phyloP scores from a whole-genome alignment of 2,113 vertebrate species.

The Bubo blakistoni region DNA sequence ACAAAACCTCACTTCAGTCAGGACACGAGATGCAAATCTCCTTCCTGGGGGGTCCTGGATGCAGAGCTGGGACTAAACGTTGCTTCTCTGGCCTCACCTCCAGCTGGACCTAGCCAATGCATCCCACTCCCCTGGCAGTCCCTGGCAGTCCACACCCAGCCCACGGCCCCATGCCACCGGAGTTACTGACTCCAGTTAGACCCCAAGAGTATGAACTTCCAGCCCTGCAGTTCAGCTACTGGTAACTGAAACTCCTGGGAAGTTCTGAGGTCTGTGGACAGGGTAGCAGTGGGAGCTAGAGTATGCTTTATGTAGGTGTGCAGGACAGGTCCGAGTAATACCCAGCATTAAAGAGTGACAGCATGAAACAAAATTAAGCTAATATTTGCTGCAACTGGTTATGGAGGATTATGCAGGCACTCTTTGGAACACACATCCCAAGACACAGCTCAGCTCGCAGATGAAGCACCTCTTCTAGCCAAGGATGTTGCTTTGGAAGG shows the following conservation, averaged over 20 bases:
- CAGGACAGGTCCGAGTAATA: neutral
- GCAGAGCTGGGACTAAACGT: neutral
- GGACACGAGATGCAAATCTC: fast-evolving
- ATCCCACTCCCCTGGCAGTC: neutral
- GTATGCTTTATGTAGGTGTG: fast-evolving
- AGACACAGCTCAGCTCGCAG: neutral
- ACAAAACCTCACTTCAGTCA: neutral
- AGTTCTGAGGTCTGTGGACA: neutral
- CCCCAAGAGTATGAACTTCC: neutral
- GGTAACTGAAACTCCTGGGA: neutral
- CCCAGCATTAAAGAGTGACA: neutral
- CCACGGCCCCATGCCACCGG: neutral
- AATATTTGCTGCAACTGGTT: neutral
- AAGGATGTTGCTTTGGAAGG: neutral
- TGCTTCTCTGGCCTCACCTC: neutral
- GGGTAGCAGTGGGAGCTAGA: neutral
- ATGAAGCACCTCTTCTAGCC: neutral
- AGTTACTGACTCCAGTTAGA: neutral
- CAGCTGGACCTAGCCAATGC: neutral
- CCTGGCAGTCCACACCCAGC: neutral
- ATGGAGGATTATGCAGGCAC: neutral
- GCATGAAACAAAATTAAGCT: neutral
- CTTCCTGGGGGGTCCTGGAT: neutral
- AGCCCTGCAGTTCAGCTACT: neutral
- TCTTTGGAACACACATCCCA: neutral